Percentiles rank a stretch among this genome's conserved stretches.
These are phyloP conservation scores for Poeciliopsis turrubarensis DNA, from an alignment of 2,113 vertebrate species.

Conservation along the genomic window DNA sequence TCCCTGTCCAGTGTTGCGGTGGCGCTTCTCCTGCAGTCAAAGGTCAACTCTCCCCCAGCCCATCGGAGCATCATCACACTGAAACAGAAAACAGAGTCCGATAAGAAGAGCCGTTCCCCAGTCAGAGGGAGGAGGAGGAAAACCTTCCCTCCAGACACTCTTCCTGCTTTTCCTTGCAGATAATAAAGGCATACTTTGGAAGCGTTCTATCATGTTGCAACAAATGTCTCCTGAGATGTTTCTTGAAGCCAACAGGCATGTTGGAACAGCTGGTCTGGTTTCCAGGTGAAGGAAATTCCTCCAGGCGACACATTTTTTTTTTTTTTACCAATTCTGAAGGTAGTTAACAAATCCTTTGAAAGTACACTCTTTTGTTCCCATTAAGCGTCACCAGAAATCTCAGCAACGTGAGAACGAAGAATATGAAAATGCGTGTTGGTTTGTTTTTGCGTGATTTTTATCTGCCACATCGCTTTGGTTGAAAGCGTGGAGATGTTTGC, in stretches of 20 bases:
- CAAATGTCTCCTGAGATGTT: not conserved
- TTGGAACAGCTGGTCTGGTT: conserved; percentile 32
- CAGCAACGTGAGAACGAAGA: not conserved
- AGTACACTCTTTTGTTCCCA: not conserved
- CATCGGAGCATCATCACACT: no score
- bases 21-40: no score
- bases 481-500: no score
- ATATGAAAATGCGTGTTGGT: no score
- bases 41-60: no score
- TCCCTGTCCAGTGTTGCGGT: no score
- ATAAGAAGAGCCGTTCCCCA: no score
- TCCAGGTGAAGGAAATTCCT: conserved; percentile 15
- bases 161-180: not conserved
- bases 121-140: no score
- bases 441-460: no score
- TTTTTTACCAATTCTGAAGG: not conserved
- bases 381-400: not conserved
- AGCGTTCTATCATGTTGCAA: not conserved
- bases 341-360: no score
- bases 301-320: conserved; percentile 39
- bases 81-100: no score
- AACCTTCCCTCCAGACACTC: not conserved
- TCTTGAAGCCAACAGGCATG: conserved; percentile 20
- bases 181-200: not conserved
- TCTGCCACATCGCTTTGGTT: no score